Evolutionary conservation across 2,797 vertebrate species (phyloP), one percentile per base, ranked within the genome.

Genomic region (Sebastes ruberrimus): DNA sequence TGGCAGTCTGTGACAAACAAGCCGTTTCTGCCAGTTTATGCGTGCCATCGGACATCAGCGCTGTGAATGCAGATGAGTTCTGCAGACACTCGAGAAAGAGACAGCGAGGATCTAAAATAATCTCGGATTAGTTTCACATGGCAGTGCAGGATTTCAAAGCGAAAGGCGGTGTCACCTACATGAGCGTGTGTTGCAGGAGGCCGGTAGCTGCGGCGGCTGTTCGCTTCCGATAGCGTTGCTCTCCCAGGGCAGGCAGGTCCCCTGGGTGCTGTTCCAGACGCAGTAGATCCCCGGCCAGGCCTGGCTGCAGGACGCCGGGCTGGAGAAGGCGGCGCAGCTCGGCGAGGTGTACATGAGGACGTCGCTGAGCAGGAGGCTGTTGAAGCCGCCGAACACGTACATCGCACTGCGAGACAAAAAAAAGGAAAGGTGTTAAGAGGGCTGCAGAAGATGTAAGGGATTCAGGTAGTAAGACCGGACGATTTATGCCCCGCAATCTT

Each of bases 361-460:
- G 80, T 99, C 98, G 0, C 96, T 96, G 74, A 99, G 97, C 64
- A 99, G 96, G 65, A 99, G 97, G 90, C 99, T 99, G 93, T 99
- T 99, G 93, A 99, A 99, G 63, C 99, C 99, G 8, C 99, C 99
- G 14, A 98, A 99, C 20, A 99, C 83, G 35, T 97, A 98, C 98
- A 99, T 98, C 23, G 92, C 94, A 71, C 99, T 99, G 92, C 0
- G 7, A 53, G n/a, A 74, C 6, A 35, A 46, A 32, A 13, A 14
- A 59, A 7, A 46, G 30, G 35, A 53, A 16, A 30, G 66, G 49
- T 8, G 56, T 81, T 30, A 74, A n/a, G 22, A 35, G 18, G 16
- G 27, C 25, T 3, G 13, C 4, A 60, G 13, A 55, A 16, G 16
- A 30, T 7, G 23, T 25, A 52, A 35, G 27, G 57, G 68, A 70